Evolutionary conservation across 2,113 vertebrate genomes (phyloP), one percentile per base, ranked within the genome.

Genomic region (Notechis scutatus): DNA sequence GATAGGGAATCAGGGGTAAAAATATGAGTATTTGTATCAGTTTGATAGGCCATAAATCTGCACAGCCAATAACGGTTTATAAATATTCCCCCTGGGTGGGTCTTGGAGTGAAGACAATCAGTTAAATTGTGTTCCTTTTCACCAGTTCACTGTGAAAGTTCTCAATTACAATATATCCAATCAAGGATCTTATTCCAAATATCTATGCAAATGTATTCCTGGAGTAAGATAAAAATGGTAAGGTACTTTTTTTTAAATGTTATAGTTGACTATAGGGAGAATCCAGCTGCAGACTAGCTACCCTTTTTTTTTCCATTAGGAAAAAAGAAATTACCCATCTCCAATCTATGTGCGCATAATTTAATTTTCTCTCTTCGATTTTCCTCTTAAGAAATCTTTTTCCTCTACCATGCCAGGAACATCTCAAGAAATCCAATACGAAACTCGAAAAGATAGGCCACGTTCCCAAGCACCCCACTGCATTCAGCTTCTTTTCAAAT

Each of bases 81-180:
- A 89, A 94, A 12, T 85, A 92, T 94, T 59, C 89, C 54, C 87
- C 18, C 88, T 74, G 92, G 24, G 9, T 86, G 52, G 61, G 86
- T 54, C 47, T 34, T 39, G 18, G 21, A 10, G 47, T 52, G 54
- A 74, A 91, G 64, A 81, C 86, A 42, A 88, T 91, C 45, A 85
- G 59, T 9, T 81, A 81, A 92, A 42, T 91, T 47, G 56, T 42
- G 45, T 1, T 23, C 86, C 85, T 95, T 94, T 92, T 26, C 21
- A 88, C 59, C 69, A 90, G 39, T 54, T 94, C 92, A 85, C 39
- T 26, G 1, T 56, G 89, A 20, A 93, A 85, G 0, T 20, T 74
- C 23, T 88, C 89, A 91, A 24, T 57, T 94, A 92, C 85, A 64
- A 18, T 81, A 61, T n/a, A 47, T 56, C 81, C 90, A 89, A 91